Base-by-base conservation (phyloP, 2,888 invertebrate genomes). In the Epinotia nisella region DNA sequence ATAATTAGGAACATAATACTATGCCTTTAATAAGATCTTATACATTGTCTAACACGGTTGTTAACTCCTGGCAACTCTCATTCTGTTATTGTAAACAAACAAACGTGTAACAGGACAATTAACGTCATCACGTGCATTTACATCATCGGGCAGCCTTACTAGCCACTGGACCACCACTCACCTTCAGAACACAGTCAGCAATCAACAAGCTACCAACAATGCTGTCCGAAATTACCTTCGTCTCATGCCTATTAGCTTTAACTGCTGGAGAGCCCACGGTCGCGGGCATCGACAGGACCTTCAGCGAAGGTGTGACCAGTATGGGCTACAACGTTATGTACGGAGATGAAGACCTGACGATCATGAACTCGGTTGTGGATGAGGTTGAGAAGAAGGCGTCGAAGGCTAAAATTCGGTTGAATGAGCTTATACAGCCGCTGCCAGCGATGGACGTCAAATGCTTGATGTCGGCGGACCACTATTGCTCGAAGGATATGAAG, bases 371-470 rank as follows among this genome's bases (percentile, higher is more conserved):
- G 70, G 89, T 89, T 1, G 85, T 90, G 0, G 78, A 78, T 3
- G 84, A 89, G 17, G 77, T 80, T 7, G 92, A 92, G 73, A 89
- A 87, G 72, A 75, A 79, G 2, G 76, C 77, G 5, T 60, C 86
- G 75, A 88, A 87, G 74, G 82, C 77, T n/a, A 85, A 76, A 59
- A 71, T 82, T 3, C 81, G 83, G 24, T 45, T 88, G 35, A 83
- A 85, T 4, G 83, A 88, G 29, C 81, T 79, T 0, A 79, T 90
- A 11, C 80, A 84, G 9, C 87, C 88, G 1, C 74, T 93, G 73
- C 83, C 87, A 0, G 78, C 87, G 3, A 78, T 81, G 60, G 93
- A 93, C 64, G 91, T 93, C 5, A 93, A 93, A 79, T 93, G 93
- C 60, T 78, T 93, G 78, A 91, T 92, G 90, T 93, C 93, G 0